phyloP scores from a whole-genome alignment of 2,888 invertebrate genomes.

The Notodonta ziczac region DNA sequence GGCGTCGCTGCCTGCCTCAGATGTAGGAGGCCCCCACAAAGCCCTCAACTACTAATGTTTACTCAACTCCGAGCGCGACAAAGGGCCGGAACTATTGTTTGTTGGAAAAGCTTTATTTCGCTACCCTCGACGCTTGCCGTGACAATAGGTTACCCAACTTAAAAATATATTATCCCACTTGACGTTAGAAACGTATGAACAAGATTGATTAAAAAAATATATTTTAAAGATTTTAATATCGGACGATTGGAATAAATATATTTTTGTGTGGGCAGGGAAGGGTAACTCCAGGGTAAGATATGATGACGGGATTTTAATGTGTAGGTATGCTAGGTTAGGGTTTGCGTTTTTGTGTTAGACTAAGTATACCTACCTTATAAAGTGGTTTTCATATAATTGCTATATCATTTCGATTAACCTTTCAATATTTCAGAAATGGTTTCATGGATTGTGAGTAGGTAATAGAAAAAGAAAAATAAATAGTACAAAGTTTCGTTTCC shows the following conservation, averaged over 20 bases:
- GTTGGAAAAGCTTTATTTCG: conserved; percentile 83
- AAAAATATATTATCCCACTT: conserved; percentile 78
- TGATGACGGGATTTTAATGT: too few species aligned
- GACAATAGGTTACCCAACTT: conserved; percentile 84
- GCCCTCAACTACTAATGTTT: conserved; percentile 82
- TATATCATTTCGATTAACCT: too few species aligned
- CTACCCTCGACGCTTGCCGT: conserved; percentile 77
- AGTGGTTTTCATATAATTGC: too few species aligned
- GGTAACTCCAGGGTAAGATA: too few species aligned
- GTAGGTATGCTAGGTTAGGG: too few species aligned
- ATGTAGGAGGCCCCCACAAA: conserved; percentile 59
- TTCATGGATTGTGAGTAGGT: too few species aligned
- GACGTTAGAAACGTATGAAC: conserved; percentile 55
- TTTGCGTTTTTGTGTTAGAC: too few species aligned
- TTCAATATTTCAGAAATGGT: too few species aligned
- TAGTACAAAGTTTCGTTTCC: conserved; percentile 15
- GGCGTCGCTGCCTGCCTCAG: conserved; percentile 27
- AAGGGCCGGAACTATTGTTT: conserved; percentile 85
- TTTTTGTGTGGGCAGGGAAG: too few species aligned
- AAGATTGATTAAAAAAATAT: conserved; percentile 4
- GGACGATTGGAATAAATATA: too few species aligned
- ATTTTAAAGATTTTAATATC: conserved; percentile 5
- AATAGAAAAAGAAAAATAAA: too few species aligned
- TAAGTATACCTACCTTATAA: too few species aligned
- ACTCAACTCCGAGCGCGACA: conserved; percentile 79